Evolutionary conservation across 2,113 vertebrate species (phyloP).

Genomic region (Callipepla californica): DNA sequence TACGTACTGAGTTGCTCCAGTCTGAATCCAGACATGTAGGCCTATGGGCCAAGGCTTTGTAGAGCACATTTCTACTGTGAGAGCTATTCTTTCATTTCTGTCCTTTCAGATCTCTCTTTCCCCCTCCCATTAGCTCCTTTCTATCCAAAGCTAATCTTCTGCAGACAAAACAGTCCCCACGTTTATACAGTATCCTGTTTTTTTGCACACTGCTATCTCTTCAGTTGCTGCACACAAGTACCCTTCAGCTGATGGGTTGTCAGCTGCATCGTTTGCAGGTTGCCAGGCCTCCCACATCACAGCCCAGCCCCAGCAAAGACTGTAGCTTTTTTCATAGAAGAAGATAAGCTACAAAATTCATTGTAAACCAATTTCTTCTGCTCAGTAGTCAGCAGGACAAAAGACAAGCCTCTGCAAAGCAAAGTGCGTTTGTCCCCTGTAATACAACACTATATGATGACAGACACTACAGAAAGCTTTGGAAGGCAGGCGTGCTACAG

Average conservation of each 20-base stretch:
- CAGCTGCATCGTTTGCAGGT: background rate
- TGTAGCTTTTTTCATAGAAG: background rate
- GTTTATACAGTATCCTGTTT: conserved; percentile 25
- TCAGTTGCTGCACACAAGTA: background rate
- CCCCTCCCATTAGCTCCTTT: background rate
- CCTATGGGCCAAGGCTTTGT: background rate
- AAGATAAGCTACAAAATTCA: background rate
- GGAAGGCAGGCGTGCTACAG: background rate
- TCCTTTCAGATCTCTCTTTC: background rate
- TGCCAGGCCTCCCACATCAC: conserved; percentile 20
- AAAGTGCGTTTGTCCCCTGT: background rate
- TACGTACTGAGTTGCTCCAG: background rate
- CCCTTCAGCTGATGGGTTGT: background rate
- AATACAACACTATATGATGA: background rate
- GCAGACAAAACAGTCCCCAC: background rate
- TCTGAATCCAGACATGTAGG: background rate
- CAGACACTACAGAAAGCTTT: background rate
- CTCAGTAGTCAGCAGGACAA: background rate
- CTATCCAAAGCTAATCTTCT: conserved; percentile 2
- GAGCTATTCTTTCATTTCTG: background rate
- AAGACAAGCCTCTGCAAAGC: conserved; percentile 3
- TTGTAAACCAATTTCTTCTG: conserved; percentile 10
- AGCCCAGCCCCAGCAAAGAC: background rate
- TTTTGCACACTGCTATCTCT: background rate
- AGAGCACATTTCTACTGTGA: background rate